Percentiles rank a stretch among this genome's conserved stretches.
Evolutionary conservation across 2,888 invertebrate genomes (phyloP).

Genomic region (Ornithoptera priamus): DNA sequence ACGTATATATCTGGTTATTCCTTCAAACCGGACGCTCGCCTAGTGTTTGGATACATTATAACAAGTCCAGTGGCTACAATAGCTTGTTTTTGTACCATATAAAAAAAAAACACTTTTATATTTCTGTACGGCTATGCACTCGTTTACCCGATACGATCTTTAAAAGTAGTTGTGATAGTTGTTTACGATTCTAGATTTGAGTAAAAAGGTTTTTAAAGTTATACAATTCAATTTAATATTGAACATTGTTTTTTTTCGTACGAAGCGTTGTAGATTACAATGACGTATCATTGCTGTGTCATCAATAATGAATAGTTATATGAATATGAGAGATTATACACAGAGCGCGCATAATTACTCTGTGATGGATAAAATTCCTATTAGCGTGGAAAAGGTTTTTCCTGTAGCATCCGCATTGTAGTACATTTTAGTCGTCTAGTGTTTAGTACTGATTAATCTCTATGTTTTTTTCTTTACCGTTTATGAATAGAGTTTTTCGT

Average conservation of each 20-base stretch:
- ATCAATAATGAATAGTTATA: constrained; percentile 6
- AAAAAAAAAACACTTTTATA: constrained; percentile 43
- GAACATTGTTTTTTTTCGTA: not conserved
- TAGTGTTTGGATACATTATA: constrained; percentile 39
- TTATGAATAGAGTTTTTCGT: too few species aligned
- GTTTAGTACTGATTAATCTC: not conserved
- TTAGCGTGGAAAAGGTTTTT: constrained; percentile 28
- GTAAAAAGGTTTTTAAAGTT: not conserved
- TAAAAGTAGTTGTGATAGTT: not conserved
- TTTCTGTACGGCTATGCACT: constrained; percentile 21
- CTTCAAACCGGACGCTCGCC: constrained; percentile 62
- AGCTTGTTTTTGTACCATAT: constrained; percentile 41
- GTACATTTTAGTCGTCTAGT: not conserved
- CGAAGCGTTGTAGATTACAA: not conserved
- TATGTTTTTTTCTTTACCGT: too few species aligned
- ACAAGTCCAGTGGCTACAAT: constrained; percentile 27
- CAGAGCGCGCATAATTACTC: constrained; percentile 6
- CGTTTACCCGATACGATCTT: not conserved
- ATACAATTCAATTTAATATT: not conserved
- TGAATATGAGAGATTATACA: constrained; percentile 6
- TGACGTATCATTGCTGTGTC: constrained; percentile 8
- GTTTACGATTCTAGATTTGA: not conserved
- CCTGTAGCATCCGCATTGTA: constrained; percentile 15
- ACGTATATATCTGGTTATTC: constrained; percentile 64
- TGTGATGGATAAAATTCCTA: constrained; percentile 19